These are phyloP conservation scores for Stichodactyla helianthus DNA, from an alignment of 64 coral and sea anemone genomes.

Conservation along the genomic window DNA sequence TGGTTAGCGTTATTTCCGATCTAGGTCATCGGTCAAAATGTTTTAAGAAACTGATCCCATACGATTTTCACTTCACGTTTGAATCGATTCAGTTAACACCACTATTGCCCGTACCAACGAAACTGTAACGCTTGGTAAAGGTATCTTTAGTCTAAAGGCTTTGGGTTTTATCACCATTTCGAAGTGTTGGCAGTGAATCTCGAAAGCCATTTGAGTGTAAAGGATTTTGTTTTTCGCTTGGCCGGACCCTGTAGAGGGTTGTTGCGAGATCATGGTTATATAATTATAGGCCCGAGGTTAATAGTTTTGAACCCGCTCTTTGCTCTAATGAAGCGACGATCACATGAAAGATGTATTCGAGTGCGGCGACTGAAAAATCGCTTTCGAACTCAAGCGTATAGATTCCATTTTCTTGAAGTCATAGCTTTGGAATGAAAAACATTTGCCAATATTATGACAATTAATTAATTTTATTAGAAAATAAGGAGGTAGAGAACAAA, in stretches of 20 bases:
- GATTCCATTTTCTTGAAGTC: conserved; percentile 1
- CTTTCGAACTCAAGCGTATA: conserved; percentile 3
- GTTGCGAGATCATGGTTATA: neutral
- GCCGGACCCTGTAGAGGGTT: neutral
- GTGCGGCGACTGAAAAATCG: neutral
- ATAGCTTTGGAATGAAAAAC: conserved; percentile 1
- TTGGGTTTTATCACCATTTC: neutral
- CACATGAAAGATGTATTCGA: neutral
- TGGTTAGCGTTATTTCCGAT: conserved; percentile 1
- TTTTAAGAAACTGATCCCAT: neutral
- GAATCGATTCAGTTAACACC: neutral
- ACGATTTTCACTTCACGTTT: neutral
- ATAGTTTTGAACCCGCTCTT: conserved; percentile 19
- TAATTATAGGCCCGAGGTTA: neutral
- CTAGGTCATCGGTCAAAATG: neutral
- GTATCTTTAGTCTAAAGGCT: neutral
- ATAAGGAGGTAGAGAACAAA: neutral
- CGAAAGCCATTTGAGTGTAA: neutral
- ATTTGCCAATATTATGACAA: neutral
- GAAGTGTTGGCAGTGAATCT: neutral
- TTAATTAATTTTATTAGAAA: neutral
- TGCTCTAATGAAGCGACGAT: neutral
- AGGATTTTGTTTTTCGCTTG: neutral
- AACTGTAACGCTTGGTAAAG: neutral
- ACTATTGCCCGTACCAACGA: neutral